These are phyloP conservation scores for Drosophila anceps DNA, from an alignment of 2,888 invertebrate genomes.

Conservation along the genomic window DNA sequence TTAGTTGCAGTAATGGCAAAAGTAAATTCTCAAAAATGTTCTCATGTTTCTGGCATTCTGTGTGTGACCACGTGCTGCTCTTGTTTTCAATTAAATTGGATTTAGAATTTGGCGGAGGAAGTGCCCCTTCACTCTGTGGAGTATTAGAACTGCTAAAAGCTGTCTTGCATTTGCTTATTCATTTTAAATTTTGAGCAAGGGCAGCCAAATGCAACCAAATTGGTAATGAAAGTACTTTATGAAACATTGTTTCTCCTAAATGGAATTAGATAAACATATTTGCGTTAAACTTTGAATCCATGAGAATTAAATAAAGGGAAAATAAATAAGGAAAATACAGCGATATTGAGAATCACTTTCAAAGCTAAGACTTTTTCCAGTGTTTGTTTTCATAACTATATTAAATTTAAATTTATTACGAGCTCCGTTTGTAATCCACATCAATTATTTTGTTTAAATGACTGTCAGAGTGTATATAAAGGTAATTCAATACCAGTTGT, in stretches of 20 bases:
- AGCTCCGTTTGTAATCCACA: no score
- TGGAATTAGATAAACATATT: not conserved
- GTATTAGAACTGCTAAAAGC: constrained; percentile 2
- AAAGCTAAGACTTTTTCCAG: not conserved
- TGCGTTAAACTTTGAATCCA: not conserved
- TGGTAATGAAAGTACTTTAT: not conserved
- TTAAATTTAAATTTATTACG: not conserved
- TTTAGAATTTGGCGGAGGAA: constrained; percentile 28
- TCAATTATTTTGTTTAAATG: no score
- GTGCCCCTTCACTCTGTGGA: not conserved
- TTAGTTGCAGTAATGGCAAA: constrained; percentile 56
- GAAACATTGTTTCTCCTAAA: not conserved
- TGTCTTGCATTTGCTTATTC: constrained; percentile 21
- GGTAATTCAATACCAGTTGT: no score
- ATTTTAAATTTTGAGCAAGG: not conserved
- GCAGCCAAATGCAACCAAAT: not conserved
- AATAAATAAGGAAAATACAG: not conserved
- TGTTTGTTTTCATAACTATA: not conserved
- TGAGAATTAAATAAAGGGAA: not conserved
- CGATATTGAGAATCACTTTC: not conserved
- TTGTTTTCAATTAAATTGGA: constrained; percentile 64
- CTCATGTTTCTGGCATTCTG: constrained; percentile 31
- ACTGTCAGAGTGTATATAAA: no score
- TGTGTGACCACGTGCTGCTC: constrained; percentile 51
- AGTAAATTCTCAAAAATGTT: constrained; percentile 52